Evolutionary conservation across 2,888 invertebrate species (phyloP), one percentile per base, ranked within the genome.

Genomic region (Resseliella maxima): DNA sequence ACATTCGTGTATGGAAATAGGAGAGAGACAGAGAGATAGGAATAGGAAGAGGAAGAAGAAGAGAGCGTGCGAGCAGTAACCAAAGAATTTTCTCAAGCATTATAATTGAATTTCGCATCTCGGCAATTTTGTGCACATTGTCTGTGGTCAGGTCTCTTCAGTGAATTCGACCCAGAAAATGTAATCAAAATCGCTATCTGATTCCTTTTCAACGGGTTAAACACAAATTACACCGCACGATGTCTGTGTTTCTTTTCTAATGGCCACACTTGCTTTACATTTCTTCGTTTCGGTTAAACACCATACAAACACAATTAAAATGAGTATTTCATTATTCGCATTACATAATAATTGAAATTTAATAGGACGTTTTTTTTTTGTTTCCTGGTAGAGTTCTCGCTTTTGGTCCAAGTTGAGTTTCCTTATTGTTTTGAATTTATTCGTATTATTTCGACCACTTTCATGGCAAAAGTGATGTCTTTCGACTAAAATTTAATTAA

Each of bases 31-130:
- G 50, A 50, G 50, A 50, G 8, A 50, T 6, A 50, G 50, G 59
- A 12, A 59, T 2, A 31, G 31, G 35, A 18, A 15, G 27, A 72
- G 15, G 15, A 3, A 24, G 10, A 24, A 15, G 5, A 59, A 50
- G 18, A 2, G 21, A 50, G 2, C 50, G 27, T 24, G 27, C 59
- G n/a, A 31, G 72, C 72, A 35, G 72, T 35, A 72, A 72, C 72
- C 72, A 72, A 83, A 83, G 83, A 83, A 83, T 38, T 83, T 83
- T 83, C 83, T 38, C 83, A 83, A 83, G 83, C 83, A 83, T 83
- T 83, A 38, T 83, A 83, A 83, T 83, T 83, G 83, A 83, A 83
- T 83, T 83, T 83, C 24, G 83, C 83, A 83, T 83, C 83, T 38
- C 24, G 36, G 83, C n/a, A 83, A 83, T 83, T 83, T 38, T 83